Percentiles rank a stretch among this genome's conserved stretches.
Conservation (phyloP, 2,888 invertebrate genomes). For the Callyntrura sp. region DNA sequence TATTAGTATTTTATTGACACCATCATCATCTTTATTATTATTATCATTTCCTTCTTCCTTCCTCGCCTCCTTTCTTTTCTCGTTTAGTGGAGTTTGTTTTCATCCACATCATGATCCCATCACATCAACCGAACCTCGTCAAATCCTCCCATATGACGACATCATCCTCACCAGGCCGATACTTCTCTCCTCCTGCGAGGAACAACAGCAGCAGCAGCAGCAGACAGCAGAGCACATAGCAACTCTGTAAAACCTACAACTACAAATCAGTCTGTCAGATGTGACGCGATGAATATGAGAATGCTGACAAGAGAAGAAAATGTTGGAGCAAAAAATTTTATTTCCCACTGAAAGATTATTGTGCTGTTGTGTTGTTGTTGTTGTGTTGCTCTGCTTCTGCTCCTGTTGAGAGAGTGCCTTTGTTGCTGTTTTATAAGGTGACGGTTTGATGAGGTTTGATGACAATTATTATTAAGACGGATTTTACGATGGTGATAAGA, state of each 20-base stretch:
- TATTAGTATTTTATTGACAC: constrained; percentile 11
- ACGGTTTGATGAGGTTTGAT: constrained; percentile 34
- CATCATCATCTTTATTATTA: background rate
- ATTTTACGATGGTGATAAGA: constrained; percentile 30
- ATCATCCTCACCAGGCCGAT: background rate
- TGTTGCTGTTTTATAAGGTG: background rate
- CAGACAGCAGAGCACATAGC: background rate
- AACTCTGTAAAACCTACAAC: background rate
- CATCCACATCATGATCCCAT: too few relatives aligned
- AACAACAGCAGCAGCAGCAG: background rate
- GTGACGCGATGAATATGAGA: background rate
- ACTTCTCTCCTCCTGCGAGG: background rate
- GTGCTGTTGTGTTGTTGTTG: background rate
- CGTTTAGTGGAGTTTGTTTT: background rate
- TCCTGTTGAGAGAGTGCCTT: background rate
- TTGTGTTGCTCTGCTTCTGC: background rate
- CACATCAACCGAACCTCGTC: background rate
- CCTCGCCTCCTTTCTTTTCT: background rate
- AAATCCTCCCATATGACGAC: background rate
- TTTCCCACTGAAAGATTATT: background rate
- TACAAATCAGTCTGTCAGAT: constrained; percentile 6
- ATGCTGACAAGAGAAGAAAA: constrained; percentile 28
- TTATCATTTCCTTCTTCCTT: constrained; percentile 31
- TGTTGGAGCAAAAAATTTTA: background rate
- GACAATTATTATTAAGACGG: constrained; percentile 49